Evolutionary conservation across 1,140 invertebrate genomes (phyloP).

Genomic region (Orius insidiosus): DNA sequence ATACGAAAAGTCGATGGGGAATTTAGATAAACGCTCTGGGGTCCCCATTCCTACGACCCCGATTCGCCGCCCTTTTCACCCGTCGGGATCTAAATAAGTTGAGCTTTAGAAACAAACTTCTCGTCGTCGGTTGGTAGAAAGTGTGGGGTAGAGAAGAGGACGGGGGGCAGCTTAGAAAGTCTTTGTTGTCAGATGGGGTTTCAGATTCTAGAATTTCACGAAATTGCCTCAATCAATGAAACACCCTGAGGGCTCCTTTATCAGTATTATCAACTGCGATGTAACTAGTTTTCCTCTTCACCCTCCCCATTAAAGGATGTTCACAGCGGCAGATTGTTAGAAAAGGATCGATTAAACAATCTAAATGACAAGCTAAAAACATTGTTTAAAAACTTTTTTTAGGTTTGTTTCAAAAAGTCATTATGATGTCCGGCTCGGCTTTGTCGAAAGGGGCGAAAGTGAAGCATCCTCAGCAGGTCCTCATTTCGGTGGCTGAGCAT

Average conservation of each 20-base stretch:
- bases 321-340: background rate
- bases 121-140: background rate
- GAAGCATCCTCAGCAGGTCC: constrained; percentile 57
- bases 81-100: background rate
- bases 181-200: too few relatives aligned
- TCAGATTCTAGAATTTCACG: too few relatives aligned
- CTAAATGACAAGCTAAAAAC: background rate
- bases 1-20: background rate
- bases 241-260: background rate
- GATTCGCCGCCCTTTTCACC: background rate
- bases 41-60: background rate
- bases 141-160: too few relatives aligned
- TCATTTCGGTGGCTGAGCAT: constrained; percentile 58
- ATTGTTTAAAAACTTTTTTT: constrained; percentile 16
- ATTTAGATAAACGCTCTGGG: constrained; percentile 4
- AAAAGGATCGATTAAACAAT: constrained; percentile 1
- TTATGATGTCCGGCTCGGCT: constrained; percentile 87
- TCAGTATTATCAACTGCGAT: background rate
- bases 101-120: too few relatives aligned
- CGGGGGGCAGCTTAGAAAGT: too few relatives aligned
- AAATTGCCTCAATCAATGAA: background rate
- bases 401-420: constrained; percentile 80
- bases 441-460: constrained; percentile 77
- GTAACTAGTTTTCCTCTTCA: background rate
- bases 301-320: too few relatives aligned